These are phyloP conservation scores for Apostichopus leukothele DNA, from an alignment of 53 echinoderm and acorn worm species.

Conservation along the genomic window DNA sequence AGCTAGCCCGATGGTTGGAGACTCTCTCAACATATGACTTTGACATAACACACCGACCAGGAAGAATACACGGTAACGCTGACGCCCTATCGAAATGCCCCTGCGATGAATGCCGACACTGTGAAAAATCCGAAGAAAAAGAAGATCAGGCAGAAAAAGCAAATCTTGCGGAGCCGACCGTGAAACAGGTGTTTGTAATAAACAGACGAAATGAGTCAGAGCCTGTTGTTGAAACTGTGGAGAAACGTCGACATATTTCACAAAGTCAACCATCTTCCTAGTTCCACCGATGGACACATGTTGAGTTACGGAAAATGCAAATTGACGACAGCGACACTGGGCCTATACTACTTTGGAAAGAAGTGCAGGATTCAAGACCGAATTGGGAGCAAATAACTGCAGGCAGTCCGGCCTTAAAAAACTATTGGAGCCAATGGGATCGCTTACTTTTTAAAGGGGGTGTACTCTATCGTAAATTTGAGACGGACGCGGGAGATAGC, in stretches of 20 bases:
- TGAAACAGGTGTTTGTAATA: not conserved
- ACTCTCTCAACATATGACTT: slow-evolving; percentile 28
- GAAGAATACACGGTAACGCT: slow-evolving; percentile 30
- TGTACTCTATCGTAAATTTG: slow-evolving; percentile 9
- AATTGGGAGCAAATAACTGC: not conserved
- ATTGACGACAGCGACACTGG: not conserved
- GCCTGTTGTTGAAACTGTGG: not conserved
- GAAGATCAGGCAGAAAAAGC: not conserved
- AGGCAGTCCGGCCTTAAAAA: not conserved
- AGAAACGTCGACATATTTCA: not conserved
- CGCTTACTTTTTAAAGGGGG: not conserved
- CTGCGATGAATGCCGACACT: slow-evolving; percentile 1
- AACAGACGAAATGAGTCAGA: too few relatives aligned
- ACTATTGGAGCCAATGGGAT: slow-evolving; percentile 35
- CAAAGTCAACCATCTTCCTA: not conserved
- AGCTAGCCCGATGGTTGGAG: slow-evolving; percentile 48
- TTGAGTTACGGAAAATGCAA: not conserved
- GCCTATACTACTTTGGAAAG: slow-evolving; percentile 5
- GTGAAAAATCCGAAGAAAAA: slow-evolving; percentile 23
- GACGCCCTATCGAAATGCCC: slow-evolving; percentile 38
- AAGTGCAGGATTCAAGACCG: not conserved
- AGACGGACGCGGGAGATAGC: not conserved
- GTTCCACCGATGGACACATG: not conserved
- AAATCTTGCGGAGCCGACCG: not conserved
- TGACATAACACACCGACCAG: slow-evolving; percentile 14